Percentiles rank a stretch among this genome's conserved stretches.
Evolutionary conservation across 2,888 invertebrate genomes (phyloP).

Genomic region (Diaprepes abbreviatus): DNA sequence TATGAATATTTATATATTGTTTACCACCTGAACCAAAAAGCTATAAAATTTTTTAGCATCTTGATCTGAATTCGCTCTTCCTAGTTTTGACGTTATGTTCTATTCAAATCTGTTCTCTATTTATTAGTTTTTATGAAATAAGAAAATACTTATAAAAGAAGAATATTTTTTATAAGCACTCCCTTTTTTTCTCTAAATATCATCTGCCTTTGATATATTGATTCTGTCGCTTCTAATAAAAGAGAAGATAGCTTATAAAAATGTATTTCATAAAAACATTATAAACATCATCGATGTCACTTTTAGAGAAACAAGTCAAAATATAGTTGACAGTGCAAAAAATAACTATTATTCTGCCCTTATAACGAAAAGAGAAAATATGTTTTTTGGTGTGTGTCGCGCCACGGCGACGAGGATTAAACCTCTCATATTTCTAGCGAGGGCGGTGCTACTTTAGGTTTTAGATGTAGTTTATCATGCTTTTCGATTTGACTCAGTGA

Average conservation of each 20-base stretch:
- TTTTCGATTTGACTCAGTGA: conserved; percentile 5
- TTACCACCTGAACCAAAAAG: no score
- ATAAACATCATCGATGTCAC: conserved; percentile 6
- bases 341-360: conserved; percentile 33
- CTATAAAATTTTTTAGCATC: no score
- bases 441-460: conserved; percentile 21
- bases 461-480: conserved; percentile 28
- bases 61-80: no score
- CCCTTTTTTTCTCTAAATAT: not conserved
- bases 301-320: conserved; percentile 3
- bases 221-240: conserved; percentile 11
- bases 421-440: conserved; percentile 18
- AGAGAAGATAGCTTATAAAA: conserved; percentile 7
- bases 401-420: conserved; percentile 35
- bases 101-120: no score
- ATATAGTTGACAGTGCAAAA: conserved; percentile 31
- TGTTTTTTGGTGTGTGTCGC: conserved; percentile 26
- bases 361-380: conserved; percentile 33
- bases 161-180: not conserved
- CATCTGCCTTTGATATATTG: not conserved
- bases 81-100: no score
- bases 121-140: no score
- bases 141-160: not conserved
- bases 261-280: conserved; percentile 17
- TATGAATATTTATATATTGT: no score